Evolutionary conservation across 2,888 invertebrate genomes (phyloP).

Genomic region (Campoplex nolae): DNA sequence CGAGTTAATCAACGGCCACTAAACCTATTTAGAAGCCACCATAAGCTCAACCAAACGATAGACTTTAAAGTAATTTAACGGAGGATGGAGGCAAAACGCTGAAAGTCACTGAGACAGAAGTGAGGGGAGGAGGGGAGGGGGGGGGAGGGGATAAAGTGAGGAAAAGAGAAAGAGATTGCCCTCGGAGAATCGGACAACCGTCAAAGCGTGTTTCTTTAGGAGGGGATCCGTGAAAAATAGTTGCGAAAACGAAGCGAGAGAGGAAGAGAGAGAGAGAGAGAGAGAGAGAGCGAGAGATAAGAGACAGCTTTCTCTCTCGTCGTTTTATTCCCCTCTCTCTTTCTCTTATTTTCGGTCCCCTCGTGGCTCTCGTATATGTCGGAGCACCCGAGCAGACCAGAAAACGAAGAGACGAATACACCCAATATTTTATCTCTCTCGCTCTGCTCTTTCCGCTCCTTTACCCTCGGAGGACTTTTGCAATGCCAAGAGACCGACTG

Average conservation of each 20-base stretch:
- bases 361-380: constrained; percentile 26
- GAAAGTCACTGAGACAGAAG: constrained; percentile 15
- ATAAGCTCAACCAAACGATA: neutral
- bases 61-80: neutral
- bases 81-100: neutral
- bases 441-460: constrained; percentile 12
- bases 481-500: constrained; percentile 43
- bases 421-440: constrained; percentile 24
- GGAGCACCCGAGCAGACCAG: constrained; percentile 28
- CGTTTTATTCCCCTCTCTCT: neutral
- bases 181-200: constrained; percentile 65
- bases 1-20: neutral
- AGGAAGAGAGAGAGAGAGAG: constrained; percentile 12
- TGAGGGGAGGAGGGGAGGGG: neutral
- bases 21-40: neutral
- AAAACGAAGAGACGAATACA: constrained; percentile 35
- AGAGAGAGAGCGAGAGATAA: constrained; percentile 24
- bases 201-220: constrained; percentile 45
- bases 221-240: constrained; percentile 43
- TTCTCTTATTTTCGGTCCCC: constrained; percentile 7
- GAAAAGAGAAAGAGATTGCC: constrained; percentile 40
- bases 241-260: constrained; percentile 29
- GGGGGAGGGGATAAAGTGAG: neutral
- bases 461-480: constrained; percentile 18
- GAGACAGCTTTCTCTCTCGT: neutral